These are phyloP conservation scores for Cyprinella venusta DNA, from an alignment of 2,797 vertebrate genomes.

Conservation along the genomic window DNA sequence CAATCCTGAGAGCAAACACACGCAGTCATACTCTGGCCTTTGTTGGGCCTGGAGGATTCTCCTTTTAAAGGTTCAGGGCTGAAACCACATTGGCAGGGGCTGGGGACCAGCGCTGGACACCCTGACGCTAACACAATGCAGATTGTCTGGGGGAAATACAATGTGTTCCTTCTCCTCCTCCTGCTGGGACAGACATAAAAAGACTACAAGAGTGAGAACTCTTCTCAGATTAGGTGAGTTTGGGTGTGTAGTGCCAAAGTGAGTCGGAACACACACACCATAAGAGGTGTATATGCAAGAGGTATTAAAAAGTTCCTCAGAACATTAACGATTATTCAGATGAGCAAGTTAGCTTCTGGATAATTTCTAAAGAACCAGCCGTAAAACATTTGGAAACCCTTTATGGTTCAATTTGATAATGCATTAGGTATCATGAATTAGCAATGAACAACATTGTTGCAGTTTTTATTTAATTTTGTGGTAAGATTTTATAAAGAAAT, in stretches of 20 bases:
- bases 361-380: neutral
- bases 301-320: neutral
- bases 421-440: neutral
- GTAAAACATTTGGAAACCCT: neutral
- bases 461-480: neutral
- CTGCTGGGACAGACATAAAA: constrained; percentile 30
- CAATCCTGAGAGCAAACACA: constrained; percentile 68
- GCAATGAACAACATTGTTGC: neutral
- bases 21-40: constrained; percentile 61
- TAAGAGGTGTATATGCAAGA: neutral
- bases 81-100: constrained; percentile 55
- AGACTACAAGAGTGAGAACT: constrained; percentile 12
- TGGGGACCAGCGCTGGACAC: constrained; percentile 46
- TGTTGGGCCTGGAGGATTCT: constrained; percentile 63
- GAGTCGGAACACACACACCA: neutral
- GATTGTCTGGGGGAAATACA: constrained; percentile 62
- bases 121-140: constrained; percentile 57
- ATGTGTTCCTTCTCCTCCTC: constrained; percentile 49
- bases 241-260: neutral
- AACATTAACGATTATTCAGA: neutral
- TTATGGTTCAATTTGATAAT: neutral
- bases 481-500: neutral
- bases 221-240: constrained; percentile 12
- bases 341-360: neutral
- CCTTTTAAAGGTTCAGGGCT: constrained; percentile 63